Base-by-base conservation (phyloP, 2,113 vertebrate genomes). In the Petroica traversi region DNA sequence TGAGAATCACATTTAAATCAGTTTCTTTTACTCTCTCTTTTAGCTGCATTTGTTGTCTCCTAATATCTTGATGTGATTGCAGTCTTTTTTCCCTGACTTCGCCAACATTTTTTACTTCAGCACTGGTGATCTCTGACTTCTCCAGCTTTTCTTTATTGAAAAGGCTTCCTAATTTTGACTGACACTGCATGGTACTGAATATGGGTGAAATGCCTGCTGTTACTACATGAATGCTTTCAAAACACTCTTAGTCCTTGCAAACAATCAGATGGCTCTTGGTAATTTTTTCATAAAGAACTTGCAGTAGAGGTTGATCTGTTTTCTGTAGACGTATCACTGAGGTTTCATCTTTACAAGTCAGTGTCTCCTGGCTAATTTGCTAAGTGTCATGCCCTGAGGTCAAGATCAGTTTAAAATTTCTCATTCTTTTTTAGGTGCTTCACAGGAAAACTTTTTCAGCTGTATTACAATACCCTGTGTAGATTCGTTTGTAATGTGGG, bases 391-490 rank as follows among this genome's bases (percentile, higher is more conserved):
- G 7, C 10, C 80, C 20, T 55, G 45, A 87, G 23, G 12, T 29
- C 51, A 58, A 12, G 4, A 5, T 64, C 15, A 45, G 6, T 49
- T 92, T 33, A 40, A 66, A 77, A 59, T 24, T 31, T 31, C 52
- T 75, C 3, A 6, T 64, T 45, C 15, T n/a, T 55, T 64, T 89
- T 81, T 49, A 23, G 1, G 55, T 58, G 13, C 13, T 29, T 89
- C 19, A 24, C 6, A 40, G n/a, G 40, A 66, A 67, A 80, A 15
- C 1, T 6, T 85, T 38, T 52, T 22, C 20, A 22, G 23, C 9
- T 33, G 1, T 52, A 19, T 74, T 18, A n/a, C 17, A 52, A 5
- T 5, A 20, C 25, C 13, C 40, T 36, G 22, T 0, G 0, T 4
- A 64, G 26, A 4, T 66, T 49, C 19, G 29, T 38, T 55, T 68